Base-by-base conservation (phyloP, 2,888 invertebrate species). In the Nomada fucata region DNA sequence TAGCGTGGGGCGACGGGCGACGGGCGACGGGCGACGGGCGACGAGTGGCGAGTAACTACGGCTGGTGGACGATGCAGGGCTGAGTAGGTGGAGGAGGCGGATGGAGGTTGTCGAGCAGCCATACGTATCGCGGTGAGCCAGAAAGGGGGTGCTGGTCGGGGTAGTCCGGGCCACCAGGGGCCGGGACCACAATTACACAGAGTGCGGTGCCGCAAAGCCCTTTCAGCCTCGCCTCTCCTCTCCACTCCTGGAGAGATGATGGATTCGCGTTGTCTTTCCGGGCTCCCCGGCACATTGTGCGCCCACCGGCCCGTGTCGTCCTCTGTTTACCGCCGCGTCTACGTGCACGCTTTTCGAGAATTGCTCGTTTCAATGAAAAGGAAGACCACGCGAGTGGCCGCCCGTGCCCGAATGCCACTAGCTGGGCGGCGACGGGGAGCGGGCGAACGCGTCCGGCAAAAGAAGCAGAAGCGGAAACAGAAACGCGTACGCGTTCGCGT, bases 151-250 rank as follows among this genome's bases (percentile, higher is more conserved):
- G 72, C 70, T 76, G 85, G 83, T 78, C 65, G 79, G 83, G 80
- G 84, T 74, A 88, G 87, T 84, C 84, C 89, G 88, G 91, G 89
- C 90, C 91, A 89, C 89, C 83, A 89, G 89, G 89, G 89, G 89
- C 90, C 90, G 89, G 89, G 90, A 91, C 85, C 87, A 87, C 86
- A 86, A 86, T 86, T 86, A 86, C 87, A 85, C 87, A 85, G 87
- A 86, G 86, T 86, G 92, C 93, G 90, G 87, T 87, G 87, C 88
- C 84, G 89, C 83, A 88, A 75, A 88, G 90, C 89, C 90, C 90
- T 91, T 91, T 91, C 89, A 90, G 90, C 82, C 87, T 85, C 87
- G 79, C 86, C 82, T 47, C 47, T 47, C 47, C 47, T 47, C 15
- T 47, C 47, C 36, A 36, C 36, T 79, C 82, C 76, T 83, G 82